Evolutionary conservation across 2,888 invertebrate species (phyloP), one percentile per base, ranked within the genome.

Genomic region (Blastobasis lacticolella): DNA sequence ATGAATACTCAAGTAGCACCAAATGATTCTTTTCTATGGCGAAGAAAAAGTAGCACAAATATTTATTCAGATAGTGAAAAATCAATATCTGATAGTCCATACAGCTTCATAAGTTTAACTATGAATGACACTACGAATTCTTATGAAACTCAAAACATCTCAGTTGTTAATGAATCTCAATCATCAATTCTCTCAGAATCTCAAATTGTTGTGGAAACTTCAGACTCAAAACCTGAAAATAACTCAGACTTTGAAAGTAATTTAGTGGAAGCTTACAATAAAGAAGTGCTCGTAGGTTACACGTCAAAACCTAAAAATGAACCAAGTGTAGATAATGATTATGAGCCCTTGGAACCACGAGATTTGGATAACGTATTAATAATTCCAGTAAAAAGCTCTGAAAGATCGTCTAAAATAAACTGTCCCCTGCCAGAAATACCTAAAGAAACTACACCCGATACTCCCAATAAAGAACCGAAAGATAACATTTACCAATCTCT

Each of bases 21-120:
- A 2, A 93, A 93, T 65, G 89, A 88, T 58, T 93, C 93, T 5
- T 93, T 93, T 73, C 75, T 93, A 42, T 92, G 92, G 90, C 88
- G 91, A 52, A 73, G 87, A 54, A 90, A 87, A 73, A 84, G 81
- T 59, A 75, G 63, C 55, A 75, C 76, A 46, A 83, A 81, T 64
- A 75, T 81, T 57, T 85, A 83, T 62, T 77, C 78, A 1, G 88
- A 88, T 48, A 68, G 72, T 45, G 87, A 85, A 49, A 83, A 74
- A 59, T 70, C 75, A 8, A 10, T 61, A 48, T 73, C 77, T 10
- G 87, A 85, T 48, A 78, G 76, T 52, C 68, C 78, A 9, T 85
- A 85, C 51, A 78, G 80, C 55, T 73, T 77, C 60, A 68, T 81
- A 37, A 80, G 69, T 61, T 69, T 78, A 23, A 74, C 75, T 42